Conservation (phyloP, 2,888 invertebrate species). For the Hypomecis punctinalis region DNA sequence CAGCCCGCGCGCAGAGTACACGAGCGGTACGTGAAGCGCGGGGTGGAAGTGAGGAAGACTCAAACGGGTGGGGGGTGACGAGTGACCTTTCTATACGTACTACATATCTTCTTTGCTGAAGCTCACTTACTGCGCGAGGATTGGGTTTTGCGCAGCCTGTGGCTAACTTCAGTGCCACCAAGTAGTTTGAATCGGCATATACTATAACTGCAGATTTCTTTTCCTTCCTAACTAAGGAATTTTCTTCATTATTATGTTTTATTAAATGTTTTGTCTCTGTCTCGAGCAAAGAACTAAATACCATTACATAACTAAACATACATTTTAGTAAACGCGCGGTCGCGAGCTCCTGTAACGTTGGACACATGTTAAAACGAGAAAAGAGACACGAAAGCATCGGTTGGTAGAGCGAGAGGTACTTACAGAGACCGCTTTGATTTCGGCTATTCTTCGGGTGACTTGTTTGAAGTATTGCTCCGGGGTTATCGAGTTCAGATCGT, state of each 20-base stretch:
- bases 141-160: no score
- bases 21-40: no score
- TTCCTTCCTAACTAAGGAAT: background rate
- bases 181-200: no score
- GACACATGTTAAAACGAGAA: constrained; percentile 49
- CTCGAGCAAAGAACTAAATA: constrained; percentile 10
- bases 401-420: constrained; percentile 68
- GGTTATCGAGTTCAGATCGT: constrained; percentile 95
- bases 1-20: no score
- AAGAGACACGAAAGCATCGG: constrained; percentile 38
- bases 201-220: no score
- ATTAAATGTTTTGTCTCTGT: constrained; percentile 17
- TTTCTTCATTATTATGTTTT: background rate
- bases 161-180: no score
- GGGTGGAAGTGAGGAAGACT: no score
- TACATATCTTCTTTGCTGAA: no score
- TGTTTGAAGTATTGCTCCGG: constrained; percentile 98
- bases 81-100: no score
- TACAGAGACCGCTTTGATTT: constrained; percentile 95
- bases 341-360: constrained; percentile 58
- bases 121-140: no score
- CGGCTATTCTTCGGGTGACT: constrained; percentile 93
- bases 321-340: constrained; percentile 54
- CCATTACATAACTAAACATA: constrained; percentile 54
- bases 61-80: no score